phyloP scores from a whole-genome alignment of 1,140 invertebrate species.

The Aphelinus certus region DNA sequence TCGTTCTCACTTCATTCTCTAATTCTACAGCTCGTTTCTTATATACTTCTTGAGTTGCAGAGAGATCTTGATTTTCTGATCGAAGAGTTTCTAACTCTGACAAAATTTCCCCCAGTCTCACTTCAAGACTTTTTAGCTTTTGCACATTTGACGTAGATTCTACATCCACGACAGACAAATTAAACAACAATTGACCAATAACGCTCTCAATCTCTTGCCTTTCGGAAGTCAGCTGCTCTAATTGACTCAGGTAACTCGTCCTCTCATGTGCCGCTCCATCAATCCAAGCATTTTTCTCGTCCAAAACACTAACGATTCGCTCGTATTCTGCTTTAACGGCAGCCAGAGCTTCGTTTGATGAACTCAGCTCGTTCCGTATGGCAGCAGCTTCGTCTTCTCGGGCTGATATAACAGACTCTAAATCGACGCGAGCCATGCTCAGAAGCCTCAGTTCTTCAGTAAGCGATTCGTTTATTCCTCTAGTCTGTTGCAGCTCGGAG shows the following conservation, averaged over 20 bases:
- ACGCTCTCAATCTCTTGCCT: not conserved
- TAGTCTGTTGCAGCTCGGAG: conserved; percentile 39
- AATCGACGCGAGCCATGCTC: not conserved
- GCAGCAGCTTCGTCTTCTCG: conserved; percentile 40
- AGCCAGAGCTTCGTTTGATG: conserved; percentile 11
- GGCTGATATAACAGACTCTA: conserved; percentile 20
- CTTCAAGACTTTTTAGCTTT: not conserved
- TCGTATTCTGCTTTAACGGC: conserved; percentile 25
- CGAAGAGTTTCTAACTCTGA: conserved; percentile 34
- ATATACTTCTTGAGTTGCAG: conserved; percentile 38
- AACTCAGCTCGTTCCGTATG: conserved; percentile 28
- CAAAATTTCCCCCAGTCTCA: not conserved
- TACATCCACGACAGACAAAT: too few species aligned
- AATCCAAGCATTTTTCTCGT: conserved; percentile 28
- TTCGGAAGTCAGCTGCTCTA: not conserved
- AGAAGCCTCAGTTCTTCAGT: conserved; percentile 42
- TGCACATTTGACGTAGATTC: not conserved
- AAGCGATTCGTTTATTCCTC: conserved; percentile 34
- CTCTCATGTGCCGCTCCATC: not conserved
- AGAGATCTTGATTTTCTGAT: conserved; percentile 38
- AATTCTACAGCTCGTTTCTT: conserved; percentile 46
- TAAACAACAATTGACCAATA: not conserved
- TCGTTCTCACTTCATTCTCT: conserved; percentile 43
- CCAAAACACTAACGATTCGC: not conserved
- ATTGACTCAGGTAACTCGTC: not conserved